A percentile compares a stretch with the other conserved stretches of the same genome.
phyloP scores from a whole-genome alignment of 1,140 invertebrate species.

The Acyrthosiphon pisum region DNA sequence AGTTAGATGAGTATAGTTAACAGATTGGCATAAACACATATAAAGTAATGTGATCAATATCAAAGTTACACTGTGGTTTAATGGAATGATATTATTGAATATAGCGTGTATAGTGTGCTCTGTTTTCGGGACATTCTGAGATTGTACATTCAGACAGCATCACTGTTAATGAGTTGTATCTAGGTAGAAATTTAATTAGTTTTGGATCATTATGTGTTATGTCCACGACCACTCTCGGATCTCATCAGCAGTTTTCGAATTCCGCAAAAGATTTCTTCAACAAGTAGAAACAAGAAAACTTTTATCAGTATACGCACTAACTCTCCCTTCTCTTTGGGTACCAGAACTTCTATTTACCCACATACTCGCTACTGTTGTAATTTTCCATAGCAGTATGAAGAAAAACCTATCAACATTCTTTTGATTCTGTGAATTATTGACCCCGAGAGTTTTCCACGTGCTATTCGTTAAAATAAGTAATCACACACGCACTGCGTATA shows the following conservation, averaged over 20 bases:
- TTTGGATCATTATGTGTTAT: neutral
- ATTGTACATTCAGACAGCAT: slow-evolving; percentile 2
- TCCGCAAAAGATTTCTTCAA: slow-evolving; percentile 48
- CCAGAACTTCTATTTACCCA: neutral
- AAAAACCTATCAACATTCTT: slow-evolving; percentile 38
- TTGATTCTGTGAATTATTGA: neutral
- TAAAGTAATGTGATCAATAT: neutral
- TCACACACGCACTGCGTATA: neutral
- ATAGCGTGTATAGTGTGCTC: neutral
- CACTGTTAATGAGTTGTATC: slow-evolving; percentile 32
- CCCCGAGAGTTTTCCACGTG: neutral
- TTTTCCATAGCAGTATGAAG: neutral
- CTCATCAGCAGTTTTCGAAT: slow-evolving; percentile 49
- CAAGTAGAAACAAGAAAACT: slow-evolving; percentile 52
- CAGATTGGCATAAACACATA: neutral
- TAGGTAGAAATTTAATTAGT: slow-evolving; percentile 54
- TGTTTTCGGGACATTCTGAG: neutral
- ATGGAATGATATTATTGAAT: neutral
- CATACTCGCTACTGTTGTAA: neutral
- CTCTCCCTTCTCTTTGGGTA: neutral
- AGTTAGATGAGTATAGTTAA: neutral
- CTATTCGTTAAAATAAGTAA: neutral
- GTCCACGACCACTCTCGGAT: neutral
- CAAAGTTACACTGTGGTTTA: neutral
- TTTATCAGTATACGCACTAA: neutral